Percentiles rank a stretch among this genome's conserved stretches.
These are phyloP conservation scores for Beroe forskalii DNA, from an alignment of 37 sponge, comb jelly and placozoan species.

Conservation along the genomic window DNA sequence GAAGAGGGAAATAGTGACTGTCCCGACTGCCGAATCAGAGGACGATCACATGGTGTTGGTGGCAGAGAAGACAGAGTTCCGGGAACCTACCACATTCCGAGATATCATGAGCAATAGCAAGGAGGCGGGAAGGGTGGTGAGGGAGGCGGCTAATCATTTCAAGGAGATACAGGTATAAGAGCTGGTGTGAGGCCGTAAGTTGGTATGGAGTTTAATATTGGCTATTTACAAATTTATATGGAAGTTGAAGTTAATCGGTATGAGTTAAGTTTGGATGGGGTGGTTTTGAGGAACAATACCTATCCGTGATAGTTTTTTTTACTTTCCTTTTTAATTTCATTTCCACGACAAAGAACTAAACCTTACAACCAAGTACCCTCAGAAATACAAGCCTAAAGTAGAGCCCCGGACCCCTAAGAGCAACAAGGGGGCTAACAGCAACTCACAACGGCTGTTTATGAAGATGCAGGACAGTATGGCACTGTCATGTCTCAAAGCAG, in stretches of 20 bases:
- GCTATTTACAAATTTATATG: no score
- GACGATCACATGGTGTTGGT: slow-evolving; percentile 2
- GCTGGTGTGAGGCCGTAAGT: no score
- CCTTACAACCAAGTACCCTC: background rate
- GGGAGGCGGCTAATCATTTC: slow-evolving; percentile 64
- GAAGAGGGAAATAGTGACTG: background rate
- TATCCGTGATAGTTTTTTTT: no score
- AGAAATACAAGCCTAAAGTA: slow-evolving; percentile 24
- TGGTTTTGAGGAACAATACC: no score
- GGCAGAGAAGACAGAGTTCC: slow-evolving; percentile 50
- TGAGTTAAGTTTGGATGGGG: no score
- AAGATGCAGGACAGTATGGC: slow-evolving; percentile 49
- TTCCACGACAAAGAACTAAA: no score
- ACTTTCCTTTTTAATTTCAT: no score
- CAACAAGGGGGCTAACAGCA: background rate
- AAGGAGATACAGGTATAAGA: slow-evolving; percentile 30
- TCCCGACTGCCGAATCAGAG: background rate
- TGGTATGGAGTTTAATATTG: no score
- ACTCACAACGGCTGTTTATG: slow-evolving; percentile 50
- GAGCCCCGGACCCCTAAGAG: background rate
- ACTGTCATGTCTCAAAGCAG: slow-evolving; percentile 52
- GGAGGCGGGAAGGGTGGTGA: slow-evolving; percentile 65
- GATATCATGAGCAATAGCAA: slow-evolving; percentile 17
- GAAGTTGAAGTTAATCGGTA: no score
- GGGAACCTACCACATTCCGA: background rate